Conservation (phyloP, 2,113 vertebrate species). For the Sula dactylatra region DNA sequence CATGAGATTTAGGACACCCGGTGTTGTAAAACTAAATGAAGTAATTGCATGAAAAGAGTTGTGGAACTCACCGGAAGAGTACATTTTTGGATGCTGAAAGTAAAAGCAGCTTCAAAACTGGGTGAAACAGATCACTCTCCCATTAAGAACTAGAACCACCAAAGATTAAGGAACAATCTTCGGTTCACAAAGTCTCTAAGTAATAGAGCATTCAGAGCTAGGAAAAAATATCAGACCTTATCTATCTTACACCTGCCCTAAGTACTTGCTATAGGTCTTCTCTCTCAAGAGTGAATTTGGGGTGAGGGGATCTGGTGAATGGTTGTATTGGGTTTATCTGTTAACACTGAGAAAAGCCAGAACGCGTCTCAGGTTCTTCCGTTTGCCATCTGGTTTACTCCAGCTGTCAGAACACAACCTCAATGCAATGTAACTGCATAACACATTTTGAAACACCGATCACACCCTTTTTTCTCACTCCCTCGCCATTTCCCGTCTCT, state of each 20-base stretch:
- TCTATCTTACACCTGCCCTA: background rate
- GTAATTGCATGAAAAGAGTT: background rate
- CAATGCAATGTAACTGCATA: fast-evolving
- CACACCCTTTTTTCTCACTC: background rate
- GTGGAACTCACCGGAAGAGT: background rate
- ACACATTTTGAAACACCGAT: background rate
- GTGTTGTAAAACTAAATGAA: background rate
- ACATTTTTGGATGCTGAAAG: background rate
- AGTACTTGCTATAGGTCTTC: background rate
- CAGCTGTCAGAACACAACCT: background rate
- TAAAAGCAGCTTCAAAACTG: background rate
- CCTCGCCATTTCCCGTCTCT: background rate
- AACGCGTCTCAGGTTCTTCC: background rate
- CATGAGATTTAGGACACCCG: background rate
- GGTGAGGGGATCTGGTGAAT: background rate
- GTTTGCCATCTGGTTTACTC: background rate
- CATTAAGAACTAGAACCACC: background rate
- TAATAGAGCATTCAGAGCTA: background rate
- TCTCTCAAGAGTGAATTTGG: background rate
- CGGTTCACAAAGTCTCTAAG: background rate
- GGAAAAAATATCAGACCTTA: background rate
- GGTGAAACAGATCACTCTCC: background rate
- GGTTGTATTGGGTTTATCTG: background rate
- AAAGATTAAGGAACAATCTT: background rate
- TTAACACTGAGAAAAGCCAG: background rate